A percentile compares a stretch with the other conserved stretches of the same genome.
These are phyloP conservation scores for Psittacula echo DNA, from an alignment of 2,797 vertebrate species.

Conservation along the genomic window DNA sequence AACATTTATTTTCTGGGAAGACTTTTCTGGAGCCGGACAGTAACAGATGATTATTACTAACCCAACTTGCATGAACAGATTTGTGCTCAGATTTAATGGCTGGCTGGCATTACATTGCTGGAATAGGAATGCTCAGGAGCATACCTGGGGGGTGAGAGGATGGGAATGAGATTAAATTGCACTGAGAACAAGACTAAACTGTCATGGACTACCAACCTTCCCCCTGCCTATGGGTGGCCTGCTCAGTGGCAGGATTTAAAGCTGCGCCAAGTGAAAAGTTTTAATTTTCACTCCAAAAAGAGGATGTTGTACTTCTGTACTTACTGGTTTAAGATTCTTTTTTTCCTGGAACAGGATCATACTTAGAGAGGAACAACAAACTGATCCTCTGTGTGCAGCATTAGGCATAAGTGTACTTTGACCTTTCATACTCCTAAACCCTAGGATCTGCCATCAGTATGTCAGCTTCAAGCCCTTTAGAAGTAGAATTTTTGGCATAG, in stretches of 20 bases:
- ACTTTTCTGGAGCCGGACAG: not conserved
- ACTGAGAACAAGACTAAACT: not conserved
- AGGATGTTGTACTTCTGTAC: not conserved
- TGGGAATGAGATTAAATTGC: not conserved
- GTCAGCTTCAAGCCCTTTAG: not conserved
- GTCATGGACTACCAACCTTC: fast-evolving
- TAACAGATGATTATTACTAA: not conserved
- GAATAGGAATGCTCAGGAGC: not conserved
- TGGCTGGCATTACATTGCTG: not conserved
- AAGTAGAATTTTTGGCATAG: not conserved
- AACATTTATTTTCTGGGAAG: not conserved
- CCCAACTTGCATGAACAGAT: not conserved
- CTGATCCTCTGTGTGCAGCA: not conserved
- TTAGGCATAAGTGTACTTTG: not conserved
- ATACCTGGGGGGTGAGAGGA: not conserved
- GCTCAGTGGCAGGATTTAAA: not conserved
- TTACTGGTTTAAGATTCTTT: not conserved
- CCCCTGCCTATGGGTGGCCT: not conserved
- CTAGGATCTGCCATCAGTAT: not conserved
- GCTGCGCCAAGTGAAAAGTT: not conserved
- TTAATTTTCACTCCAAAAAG: not conserved
- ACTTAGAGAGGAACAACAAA: not conserved
- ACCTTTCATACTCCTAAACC: not conserved
- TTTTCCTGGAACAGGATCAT: not conserved
- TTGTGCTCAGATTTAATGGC: not conserved